These are phyloP conservation scores for Conchocele bisecta DNA, from an alignment of 2,888 invertebrate species.

Conservation along the genomic window DNA sequence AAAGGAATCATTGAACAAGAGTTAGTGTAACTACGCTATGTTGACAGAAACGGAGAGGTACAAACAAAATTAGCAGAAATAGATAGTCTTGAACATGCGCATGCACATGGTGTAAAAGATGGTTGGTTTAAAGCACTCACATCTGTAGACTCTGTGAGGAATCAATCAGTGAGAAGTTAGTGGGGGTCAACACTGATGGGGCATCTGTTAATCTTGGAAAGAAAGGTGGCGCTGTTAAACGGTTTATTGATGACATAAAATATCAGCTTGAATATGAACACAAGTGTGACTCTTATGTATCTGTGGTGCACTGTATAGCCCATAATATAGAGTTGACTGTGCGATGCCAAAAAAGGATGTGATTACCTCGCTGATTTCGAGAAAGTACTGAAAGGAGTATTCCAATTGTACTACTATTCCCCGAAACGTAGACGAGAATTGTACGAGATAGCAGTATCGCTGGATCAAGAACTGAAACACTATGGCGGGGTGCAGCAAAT, in stretches of 20 bases:
- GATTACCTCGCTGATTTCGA: constrained; percentile 38
- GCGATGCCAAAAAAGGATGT: constrained; percentile 34
- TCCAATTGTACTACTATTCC: constrained; percentile 37
- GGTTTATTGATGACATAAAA: not conserved
- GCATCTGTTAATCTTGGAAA: constrained; percentile 3
- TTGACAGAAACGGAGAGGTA: constrained; percentile 8
- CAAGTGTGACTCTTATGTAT: not conserved
- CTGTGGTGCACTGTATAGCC: constrained; percentile 2
- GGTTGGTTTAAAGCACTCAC: constrained; percentile 12
- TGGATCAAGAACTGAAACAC: constrained; percentile 33
- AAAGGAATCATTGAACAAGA: constrained; percentile 29
- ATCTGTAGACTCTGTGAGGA: too few species aligned
- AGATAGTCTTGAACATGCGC: constrained; percentile 11
- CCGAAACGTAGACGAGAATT: constrained; percentile 41
- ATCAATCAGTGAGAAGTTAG: too few species aligned
- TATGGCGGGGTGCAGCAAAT: constrained; percentile 33
- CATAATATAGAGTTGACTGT: not conserved
- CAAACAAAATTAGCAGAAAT: constrained; percentile 26
- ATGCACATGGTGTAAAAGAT: constrained; percentile 20
- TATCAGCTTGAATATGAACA: not conserved
- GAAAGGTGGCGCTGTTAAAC: not conserved
- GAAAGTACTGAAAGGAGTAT: constrained; percentile 27
- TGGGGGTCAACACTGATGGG: not conserved
- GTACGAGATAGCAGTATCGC: constrained; percentile 17
- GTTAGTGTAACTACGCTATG: constrained; percentile 24